Evolutionary conservation across 2,888 invertebrate genomes (phyloP).

Genomic region (Mesorhabditis sp.): DNA sequence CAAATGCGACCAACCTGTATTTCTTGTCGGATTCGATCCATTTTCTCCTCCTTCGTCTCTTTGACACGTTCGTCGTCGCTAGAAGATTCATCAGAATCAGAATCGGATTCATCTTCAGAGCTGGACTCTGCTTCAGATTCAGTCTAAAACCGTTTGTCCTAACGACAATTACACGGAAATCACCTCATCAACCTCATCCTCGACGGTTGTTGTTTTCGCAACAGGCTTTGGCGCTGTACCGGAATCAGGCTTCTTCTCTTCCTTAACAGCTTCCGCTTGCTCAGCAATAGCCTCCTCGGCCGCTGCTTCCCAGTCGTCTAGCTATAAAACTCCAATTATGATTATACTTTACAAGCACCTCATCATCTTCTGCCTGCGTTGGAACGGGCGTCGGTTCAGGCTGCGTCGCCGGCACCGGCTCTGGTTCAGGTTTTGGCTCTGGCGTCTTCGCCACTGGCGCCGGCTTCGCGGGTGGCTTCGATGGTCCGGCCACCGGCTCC

Average conservation of each 20-base stretch:
- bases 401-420: too few species aligned
- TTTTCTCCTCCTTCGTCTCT: slow-evolving; percentile 73
- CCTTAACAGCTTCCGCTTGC: slow-evolving; percentile 58
- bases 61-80: slow-evolving; percentile 60
- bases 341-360: neutral
- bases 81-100: slow-evolving; percentile 60
- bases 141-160: slow-evolving; percentile 24
- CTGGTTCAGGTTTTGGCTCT: neutral
- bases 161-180: neutral
- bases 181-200: neutral
- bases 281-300: slow-evolving; percentile 60
- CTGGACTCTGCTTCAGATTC: slow-evolving; percentile 44
- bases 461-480: neutral
- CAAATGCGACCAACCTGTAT: neutral
- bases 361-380: neutral
- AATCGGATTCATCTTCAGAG: slow-evolving; percentile 60
- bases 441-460: neutral
- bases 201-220: neutral
- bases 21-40: slow-evolving; percentile 68
- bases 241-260: slow-evolving; percentile 12
- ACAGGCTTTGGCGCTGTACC: neutral
- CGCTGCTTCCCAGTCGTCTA: slow-evolving; percentile 58
- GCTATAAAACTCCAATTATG: slow-evolving; percentile 17
- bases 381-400: too few species aligned
- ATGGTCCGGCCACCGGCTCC: neutral